Evolutionary conservation across 2,888 invertebrate genomes (phyloP), one percentile per base, ranked within the genome.

Genomic region (Orthonychiurus folsomi): DNA sequence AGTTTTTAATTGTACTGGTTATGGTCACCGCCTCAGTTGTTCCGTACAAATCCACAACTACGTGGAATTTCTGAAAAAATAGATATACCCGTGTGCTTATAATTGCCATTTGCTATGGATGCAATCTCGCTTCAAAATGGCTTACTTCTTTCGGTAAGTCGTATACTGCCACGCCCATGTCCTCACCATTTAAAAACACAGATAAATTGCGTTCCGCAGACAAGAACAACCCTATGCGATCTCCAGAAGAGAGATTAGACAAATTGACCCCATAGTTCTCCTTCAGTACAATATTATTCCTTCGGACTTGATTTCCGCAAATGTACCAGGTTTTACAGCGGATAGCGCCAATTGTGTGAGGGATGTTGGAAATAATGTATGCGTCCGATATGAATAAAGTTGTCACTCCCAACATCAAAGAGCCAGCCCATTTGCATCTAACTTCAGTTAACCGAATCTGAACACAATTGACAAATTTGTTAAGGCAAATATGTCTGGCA

Each of bases 41-140:
- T 0, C 93, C 93, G 73, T 83, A 86, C 56, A 93, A 77, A 75
- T 93, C 93, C 68, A 91, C 84, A 1, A 92, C 85, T 9, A 86
- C 90, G 76, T 87, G 91, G 2, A 92, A 85, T 79, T 85, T 86
- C 83, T 85, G 78, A 21, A 77, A 62, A 65, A 65, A 62, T 23
- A 26, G 28, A n/a, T n/a, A n/a, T n/a, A n/a, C 37, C 59, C 18
- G 12, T 48, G 48, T n/a, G n/a, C n/a, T n/a, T n/a, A n/a, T n/a
- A n/a, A n/a, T n/a, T n/a, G n/a, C n/a, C n/a, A n/a, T n/a, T n/a
- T n/a, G n/a, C n/a, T n/a, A n/a, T n/a, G n/a, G n/a, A n/a, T n/a
- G n/a, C n/a, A n/a, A n/a, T n/a, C n/a, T n/a, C n/a, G n/a, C n/a
- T n/a, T n/a, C 48, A 48, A 48, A 48, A 48, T 15, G 12, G 18